Base-by-base conservation (phyloP, 1,140 invertebrate genomes). In the Papilio glaucus region DNA sequence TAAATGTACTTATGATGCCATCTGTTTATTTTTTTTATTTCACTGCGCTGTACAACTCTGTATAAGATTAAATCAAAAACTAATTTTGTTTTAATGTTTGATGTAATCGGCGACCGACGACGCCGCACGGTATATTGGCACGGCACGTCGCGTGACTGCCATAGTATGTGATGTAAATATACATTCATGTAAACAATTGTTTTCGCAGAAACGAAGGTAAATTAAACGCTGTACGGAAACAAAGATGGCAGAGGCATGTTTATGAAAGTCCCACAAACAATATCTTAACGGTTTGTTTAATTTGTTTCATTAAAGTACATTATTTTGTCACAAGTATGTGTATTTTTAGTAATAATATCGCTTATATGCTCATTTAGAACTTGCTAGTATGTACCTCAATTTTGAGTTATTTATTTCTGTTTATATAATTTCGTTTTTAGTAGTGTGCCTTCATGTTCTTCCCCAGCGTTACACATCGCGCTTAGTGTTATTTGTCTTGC, bases 131-230 rank as follows among this genome's bases (percentile, higher is more conserved):
- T n/a, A 60, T 29, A 62, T 10, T 62, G 53, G 15, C 60, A 38
- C 61, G 61, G 15, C 37, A 39, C 15, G 4, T 63, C 37, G 61
- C 61, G 61, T 63, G 61, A 39, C 37, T 15, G 33, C 7, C 29
- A 10, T 18, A 29, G 2, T 3, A n/a, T 29, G 29, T n/a, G n/a
- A 18, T 38, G 18, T 37, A 33, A 37, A 37, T 61, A 10, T 33
- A 61, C 60, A 37, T n/a, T 37, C 9, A 61, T 6, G 29, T 61
- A 37, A 39, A 63, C 37, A 53, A 53, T 63, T 65, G 62, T 65
- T 65, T 65, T 65, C 62, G 62, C 62, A 65, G 62, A 39, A 65
- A 37, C 62, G 62, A 65, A 21, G 62, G 15, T 21, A 65, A 65
- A 65, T 65, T 65, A 39, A 65, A 65, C 37, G 62, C 29, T 33